Evolutionary conservation across 1,140 invertebrate genomes (phyloP).

Genomic region (Brachionus paranguensis): DNA sequence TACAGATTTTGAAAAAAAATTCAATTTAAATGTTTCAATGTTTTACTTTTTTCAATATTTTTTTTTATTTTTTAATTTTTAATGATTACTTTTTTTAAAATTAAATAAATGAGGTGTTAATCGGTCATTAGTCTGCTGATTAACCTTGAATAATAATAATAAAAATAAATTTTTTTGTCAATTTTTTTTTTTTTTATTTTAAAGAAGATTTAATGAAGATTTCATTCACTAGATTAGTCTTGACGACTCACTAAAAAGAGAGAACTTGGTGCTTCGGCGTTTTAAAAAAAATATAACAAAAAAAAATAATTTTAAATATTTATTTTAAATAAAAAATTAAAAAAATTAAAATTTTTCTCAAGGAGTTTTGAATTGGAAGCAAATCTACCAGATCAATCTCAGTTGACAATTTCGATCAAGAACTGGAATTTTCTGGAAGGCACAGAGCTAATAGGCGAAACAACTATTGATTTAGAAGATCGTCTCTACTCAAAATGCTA

Average conservation of each 20-base stretch:
- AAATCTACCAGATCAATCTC: constrained; percentile 80
- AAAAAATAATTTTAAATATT: no score
- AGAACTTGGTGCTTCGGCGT: background rate
- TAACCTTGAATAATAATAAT: no score
- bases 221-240: constrained; percentile 25
- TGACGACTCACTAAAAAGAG: background rate
- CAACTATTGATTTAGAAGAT: constrained; percentile 82
- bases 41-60: no score
- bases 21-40: no score
- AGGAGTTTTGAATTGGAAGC: constrained; percentile 73
- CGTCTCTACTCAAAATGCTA: constrained; percentile 78
- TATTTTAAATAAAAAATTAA: background rate
- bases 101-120: no score
- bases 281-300: background rate
- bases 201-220: constrained; percentile 7
- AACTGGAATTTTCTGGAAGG: constrained; percentile 82
- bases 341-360: background rate
- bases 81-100: no score
- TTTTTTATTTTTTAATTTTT: no score
- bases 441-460: constrained; percentile 83
- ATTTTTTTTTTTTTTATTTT: background rate
- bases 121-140: no score
- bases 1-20: no score
- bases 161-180: no score
- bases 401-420: constrained; percentile 72